Evolutionary conservation across 2,888 invertebrate species (phyloP).

Genomic region (Lymantria monacha): DNA sequence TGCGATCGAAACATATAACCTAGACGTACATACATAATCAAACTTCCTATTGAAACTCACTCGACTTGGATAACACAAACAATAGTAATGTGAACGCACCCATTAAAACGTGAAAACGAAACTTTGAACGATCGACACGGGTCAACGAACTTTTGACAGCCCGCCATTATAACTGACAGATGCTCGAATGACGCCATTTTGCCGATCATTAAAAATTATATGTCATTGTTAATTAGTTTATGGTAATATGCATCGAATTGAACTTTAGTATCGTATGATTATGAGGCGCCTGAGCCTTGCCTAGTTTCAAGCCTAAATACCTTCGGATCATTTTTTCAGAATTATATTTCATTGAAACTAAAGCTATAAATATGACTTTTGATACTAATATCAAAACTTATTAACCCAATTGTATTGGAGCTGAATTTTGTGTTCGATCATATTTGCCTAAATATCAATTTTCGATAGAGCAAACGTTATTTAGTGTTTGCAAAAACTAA

Average conservation of each 20-base stretch:
- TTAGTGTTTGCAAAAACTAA: too few relatives aligned
- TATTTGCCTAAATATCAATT: too few relatives aligned
- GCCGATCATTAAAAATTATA: constrained; percentile 35
- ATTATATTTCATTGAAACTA: too few relatives aligned
- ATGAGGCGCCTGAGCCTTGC: neutral
- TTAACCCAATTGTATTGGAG: too few relatives aligned
- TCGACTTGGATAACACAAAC: constrained; percentile 67
- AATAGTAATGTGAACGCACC: constrained; percentile 70
- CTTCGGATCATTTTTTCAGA: neutral
- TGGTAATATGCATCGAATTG: constrained; percentile 3
- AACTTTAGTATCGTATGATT: neutral
- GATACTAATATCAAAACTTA: too few relatives aligned
- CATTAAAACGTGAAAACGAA: constrained; percentile 72
- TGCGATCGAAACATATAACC: constrained; percentile 35
- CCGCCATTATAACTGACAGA: constrained; percentile 37
- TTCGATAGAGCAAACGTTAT: too few relatives aligned
- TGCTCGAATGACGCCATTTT: constrained; percentile 34
- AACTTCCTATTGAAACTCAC: constrained; percentile 58
- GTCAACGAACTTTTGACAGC: constrained; percentile 62
- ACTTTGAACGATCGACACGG: constrained; percentile 51
- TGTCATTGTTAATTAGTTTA: constrained; percentile 19
- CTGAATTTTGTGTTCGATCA: too few relatives aligned
- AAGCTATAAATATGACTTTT: too few relatives aligned
- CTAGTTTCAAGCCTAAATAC: neutral
- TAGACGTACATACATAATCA: constrained; percentile 40